A percentile compares a stretch with the other conserved stretches of the same genome.
Evolutionary conservation across 2,888 invertebrate genomes (phyloP).

Genomic region (Drosophila pseudotakahashii): DNA sequence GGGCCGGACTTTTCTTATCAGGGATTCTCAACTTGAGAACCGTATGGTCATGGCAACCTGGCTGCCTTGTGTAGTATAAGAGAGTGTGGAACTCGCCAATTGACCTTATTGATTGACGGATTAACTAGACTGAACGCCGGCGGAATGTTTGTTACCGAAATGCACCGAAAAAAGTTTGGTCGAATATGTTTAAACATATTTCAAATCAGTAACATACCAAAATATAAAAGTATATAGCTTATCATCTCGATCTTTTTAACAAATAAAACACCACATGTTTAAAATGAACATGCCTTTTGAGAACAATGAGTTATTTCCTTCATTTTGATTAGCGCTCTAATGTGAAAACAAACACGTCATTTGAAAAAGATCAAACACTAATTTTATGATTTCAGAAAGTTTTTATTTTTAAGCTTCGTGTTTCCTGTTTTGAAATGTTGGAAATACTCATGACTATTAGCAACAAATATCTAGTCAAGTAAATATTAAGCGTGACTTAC

Average conservation of each 20-base stretch:
- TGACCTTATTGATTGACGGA: constrained; percentile 26
- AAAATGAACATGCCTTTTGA: too few species aligned
- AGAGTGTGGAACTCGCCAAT: constrained; percentile 1
- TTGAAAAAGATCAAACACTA: too few species aligned
- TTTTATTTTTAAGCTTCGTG: too few species aligned
- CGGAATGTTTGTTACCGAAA: constrained; percentile 1
- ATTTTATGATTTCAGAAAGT: too few species aligned
- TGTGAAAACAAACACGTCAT: too few species aligned
- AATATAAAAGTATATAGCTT: background rate
- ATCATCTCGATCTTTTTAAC: background rate
- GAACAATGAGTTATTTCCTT: too few species aligned
- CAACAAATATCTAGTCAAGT: background rate
- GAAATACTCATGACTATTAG: background rate
- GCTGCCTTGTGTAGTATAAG: background rate
- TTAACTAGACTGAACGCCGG: background rate
- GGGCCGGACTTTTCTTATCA: constrained; percentile 35
- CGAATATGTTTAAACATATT: background rate
- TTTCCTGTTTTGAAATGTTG: too few species aligned
- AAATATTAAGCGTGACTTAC: constrained; percentile 53
- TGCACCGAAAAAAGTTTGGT: background rate
- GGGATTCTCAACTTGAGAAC: constrained; percentile 13
- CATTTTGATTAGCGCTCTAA: too few species aligned
- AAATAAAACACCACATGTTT: too few species aligned
- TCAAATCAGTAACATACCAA: too few species aligned
- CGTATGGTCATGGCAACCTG: constrained; percentile 27